phyloP scores from a whole-genome alignment of 2,113 vertebrate genomes.

The Dolichotis patagonum region DNA sequence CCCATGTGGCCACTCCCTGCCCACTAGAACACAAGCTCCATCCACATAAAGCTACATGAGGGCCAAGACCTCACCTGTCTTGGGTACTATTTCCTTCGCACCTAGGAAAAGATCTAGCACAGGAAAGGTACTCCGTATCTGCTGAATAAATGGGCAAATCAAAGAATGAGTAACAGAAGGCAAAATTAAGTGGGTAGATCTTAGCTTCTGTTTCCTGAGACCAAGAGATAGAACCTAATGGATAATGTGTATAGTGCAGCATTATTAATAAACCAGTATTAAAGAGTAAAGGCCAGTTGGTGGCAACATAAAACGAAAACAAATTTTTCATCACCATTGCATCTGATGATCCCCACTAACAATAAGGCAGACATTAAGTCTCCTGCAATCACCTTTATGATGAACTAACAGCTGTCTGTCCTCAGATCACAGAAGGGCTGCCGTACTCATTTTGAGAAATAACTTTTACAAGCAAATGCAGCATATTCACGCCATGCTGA shows the following conservation, averaged over 20 bases:
- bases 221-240: not conserved
- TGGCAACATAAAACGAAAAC: not conserved
- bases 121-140: not conserved
- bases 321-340: not conserved
- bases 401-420: not conserved
- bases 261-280: not conserved
- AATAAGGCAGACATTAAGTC: not conserved
- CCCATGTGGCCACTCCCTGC: not conserved
- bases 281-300: not conserved
- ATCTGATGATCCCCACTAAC: too few species aligned
- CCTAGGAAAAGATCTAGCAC: too few species aligned
- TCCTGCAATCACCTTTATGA: not conserved
- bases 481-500: accelerated
- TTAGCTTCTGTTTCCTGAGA: not conserved
- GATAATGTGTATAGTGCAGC: accelerated
- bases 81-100: not conserved
- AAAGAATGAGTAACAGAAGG: not conserved
- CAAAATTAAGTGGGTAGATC: not conserved
- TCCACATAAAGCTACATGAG: not conserved
- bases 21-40: not conserved
- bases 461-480: not conserved
- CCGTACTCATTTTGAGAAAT: not conserved
- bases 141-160: not conserved
- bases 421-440: not conserved
- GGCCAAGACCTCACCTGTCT: not conserved